Evolutionary conservation across 2,888 invertebrate species (phyloP).

Genomic region (Drosophila diplacantha): DNA sequence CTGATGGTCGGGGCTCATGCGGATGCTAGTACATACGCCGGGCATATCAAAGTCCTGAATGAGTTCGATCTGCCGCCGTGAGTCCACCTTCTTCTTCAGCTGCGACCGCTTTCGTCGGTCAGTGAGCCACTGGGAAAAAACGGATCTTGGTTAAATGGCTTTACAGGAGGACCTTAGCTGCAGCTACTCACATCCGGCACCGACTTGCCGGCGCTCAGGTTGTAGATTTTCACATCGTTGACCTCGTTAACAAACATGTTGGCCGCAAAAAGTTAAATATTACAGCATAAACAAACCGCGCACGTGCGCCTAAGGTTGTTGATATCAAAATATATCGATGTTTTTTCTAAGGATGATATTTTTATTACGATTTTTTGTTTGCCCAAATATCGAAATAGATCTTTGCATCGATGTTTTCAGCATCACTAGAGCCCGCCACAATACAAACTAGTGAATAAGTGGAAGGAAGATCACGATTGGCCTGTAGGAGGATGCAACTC

Average conservation of each 20-base stretch:
- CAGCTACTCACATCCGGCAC: slow-evolving; percentile 91
- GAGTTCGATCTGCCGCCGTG: slow-evolving; percentile 93
- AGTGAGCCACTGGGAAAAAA: slow-evolving; percentile 86
- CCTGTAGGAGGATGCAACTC: too few relatives aligned
- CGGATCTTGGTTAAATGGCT: background rate
- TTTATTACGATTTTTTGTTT: too few relatives aligned
- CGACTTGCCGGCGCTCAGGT: slow-evolving; percentile 97
- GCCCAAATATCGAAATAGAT: too few relatives aligned
- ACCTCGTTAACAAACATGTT: slow-evolving; percentile 94
- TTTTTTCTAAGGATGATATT: too few relatives aligned
- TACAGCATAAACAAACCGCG: slow-evolving; percentile 53
- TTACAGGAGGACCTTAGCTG: background rate
- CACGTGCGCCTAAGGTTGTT: slow-evolving; percentile 46
- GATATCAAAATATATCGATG: too few relatives aligned
- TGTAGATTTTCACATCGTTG: slow-evolving; percentile 98
- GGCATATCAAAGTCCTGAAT: slow-evolving; percentile 99
- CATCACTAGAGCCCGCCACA: too few relatives aligned
- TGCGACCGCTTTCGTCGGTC: slow-evolving; percentile 89
- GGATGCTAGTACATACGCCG: slow-evolving; percentile 90
- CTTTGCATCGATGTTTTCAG: too few relatives aligned
- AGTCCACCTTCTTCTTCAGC: slow-evolving; percentile 92
- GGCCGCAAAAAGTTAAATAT: slow-evolving; percentile 40
- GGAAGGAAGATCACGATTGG: too few relatives aligned
- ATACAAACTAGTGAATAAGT: too few relatives aligned
- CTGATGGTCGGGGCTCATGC: slow-evolving; percentile 92